phyloP scores from a whole-genome alignment of 2,888 invertebrate genomes.

The Mesorhabditis sp. region DNA sequence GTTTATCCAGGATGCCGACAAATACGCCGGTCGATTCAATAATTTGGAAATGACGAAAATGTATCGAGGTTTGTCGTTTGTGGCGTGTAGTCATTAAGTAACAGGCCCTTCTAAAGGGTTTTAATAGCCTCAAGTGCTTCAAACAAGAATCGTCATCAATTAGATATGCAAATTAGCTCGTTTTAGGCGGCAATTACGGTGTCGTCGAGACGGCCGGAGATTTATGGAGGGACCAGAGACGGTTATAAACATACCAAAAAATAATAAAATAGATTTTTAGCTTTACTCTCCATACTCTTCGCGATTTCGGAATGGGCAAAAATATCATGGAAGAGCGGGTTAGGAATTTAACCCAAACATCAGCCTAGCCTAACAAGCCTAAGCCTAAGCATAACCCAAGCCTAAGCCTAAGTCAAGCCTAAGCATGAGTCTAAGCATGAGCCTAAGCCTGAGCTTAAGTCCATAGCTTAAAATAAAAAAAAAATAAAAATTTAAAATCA shows the following conservation, averaged over 20 bases:
- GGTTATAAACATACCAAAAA: neutral
- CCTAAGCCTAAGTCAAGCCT: too few species aligned
- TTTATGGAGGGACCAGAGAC: neutral
- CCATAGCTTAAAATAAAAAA: too few species aligned
- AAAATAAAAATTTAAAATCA: too few species aligned
- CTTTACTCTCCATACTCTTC: neutral
- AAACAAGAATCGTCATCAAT: too few species aligned
- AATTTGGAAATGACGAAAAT: neutral
- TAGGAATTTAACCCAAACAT: too few species aligned
- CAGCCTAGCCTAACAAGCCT: too few species aligned
- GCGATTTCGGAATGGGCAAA: neutral
- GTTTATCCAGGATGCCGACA: neutral
- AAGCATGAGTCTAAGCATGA: too few species aligned
- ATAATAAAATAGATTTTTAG: neutral
- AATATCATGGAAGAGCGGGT: constrained; percentile 4
- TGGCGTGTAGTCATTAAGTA: neutral
- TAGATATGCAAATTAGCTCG: too few species aligned
- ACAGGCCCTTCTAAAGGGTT: neutral
- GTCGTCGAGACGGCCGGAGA: neutral
- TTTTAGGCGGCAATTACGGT: neutral
- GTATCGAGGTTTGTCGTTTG: neutral
- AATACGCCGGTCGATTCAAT: neutral
- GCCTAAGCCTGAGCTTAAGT: too few species aligned
- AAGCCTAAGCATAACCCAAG: too few species aligned
- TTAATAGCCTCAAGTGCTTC: too few species aligned